Evolutionary conservation across 2,797 vertebrate genomes (phyloP).

Genomic region (Periparus ater): DNA sequence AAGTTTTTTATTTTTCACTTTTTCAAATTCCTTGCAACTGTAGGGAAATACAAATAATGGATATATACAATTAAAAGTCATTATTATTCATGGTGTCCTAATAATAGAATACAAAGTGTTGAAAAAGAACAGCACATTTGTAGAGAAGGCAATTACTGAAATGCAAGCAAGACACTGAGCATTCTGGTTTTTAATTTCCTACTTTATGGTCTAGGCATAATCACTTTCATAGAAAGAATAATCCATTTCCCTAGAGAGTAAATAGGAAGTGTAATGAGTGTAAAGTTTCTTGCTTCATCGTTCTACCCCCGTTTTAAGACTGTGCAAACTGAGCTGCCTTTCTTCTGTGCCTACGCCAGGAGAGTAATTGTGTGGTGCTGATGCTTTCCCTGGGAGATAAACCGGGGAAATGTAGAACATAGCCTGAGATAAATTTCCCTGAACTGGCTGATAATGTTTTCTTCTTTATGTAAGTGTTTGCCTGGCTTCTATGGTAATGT

Average conservation of each 20-base stretch:
- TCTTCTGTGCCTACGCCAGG: not conserved
- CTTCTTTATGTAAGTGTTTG: not conserved
- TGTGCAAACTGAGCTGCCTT: not conserved
- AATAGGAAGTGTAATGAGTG: not conserved
- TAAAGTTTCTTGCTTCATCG: not conserved
- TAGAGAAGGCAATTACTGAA: not conserved
- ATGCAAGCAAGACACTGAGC: not conserved
- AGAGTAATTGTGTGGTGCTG: not conserved
- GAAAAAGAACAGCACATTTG: not conserved
- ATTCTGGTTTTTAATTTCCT: not conserved
- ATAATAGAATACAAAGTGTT: not conserved
- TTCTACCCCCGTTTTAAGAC: not conserved
- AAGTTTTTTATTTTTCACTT: not conserved
- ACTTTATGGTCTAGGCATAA: not conserved
- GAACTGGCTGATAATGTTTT: not conserved
- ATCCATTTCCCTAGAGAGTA: not conserved
- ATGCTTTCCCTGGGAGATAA: not conserved
- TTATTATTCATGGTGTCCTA: not conserved
- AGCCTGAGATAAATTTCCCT: not conserved
- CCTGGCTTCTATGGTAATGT: not conserved
- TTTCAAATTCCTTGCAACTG: not conserved
- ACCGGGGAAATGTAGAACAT: not conserved
- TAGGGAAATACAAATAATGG: not conserved
- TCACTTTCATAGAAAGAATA: not conserved
- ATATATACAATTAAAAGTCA: not conserved